Evolutionary conservation across 2,888 invertebrate species (phyloP), one percentile per base, ranked within the genome.

Genomic region (Oxycera nigricornis): DNA sequence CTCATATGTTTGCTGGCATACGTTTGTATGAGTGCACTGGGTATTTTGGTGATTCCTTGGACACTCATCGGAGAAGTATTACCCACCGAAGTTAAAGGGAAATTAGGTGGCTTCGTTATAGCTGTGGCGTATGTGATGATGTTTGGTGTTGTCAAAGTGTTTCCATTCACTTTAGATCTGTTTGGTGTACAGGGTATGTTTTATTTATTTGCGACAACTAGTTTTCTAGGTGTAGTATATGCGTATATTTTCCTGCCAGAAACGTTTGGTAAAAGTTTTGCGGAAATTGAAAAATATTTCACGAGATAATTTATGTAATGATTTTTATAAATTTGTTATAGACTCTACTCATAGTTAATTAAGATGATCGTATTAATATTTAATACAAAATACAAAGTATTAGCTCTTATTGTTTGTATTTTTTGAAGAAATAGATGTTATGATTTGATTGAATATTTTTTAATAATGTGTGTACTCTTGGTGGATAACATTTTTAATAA

Each of bases 11-110:
- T 88, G 7, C 80, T 89, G 20, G 82, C 86, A 4, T 89, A 88
- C 80, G 87, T 88, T 4, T 86, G 86, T 75, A 86, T 86, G 76
- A 87, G 88, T 77, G 86, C 88, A 0, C 77, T 89, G 7, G 89
- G 89, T 0, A 86, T 87, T 78, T 80, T 88, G 70, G 87, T 88
- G 6, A 88, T 89, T 73, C 89, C 89, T 1, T 90, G 90, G 90
- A 87, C 89, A 2, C 79, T 89, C 26, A 87, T 88, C 24, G 84
- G 85, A 3, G 79, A 80, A 76, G 65, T 79, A 17, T 73, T 78
- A 41, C 78, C 79, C 6, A 79, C 76, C 4, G 77, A 79, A 72
- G 79, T 88, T 1, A 83, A 88, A 68, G 89, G 88, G 0, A 84
- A 86, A 68, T 83, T 88, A 7, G 86, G 88, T 1, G 88, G 89